These are phyloP conservation scores for Adoxophyes honmai DNA, from an alignment of 1,140 invertebrate genomes.

Conservation along the genomic window DNA sequence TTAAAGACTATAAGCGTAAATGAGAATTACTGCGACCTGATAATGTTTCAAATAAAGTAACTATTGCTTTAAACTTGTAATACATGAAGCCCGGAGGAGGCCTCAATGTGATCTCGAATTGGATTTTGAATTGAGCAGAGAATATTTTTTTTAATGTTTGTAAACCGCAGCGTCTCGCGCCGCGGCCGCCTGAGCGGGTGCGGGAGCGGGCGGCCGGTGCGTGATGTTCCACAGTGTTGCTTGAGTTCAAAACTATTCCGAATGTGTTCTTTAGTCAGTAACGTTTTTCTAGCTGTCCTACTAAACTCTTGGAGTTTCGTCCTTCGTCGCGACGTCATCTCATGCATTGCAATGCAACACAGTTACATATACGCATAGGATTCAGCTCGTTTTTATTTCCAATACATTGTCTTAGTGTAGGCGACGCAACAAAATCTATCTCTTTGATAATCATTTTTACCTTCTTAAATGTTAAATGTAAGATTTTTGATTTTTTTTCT, in stretches of 20 bases:
- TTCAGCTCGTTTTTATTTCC: neutral
- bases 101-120: conserved; percentile 70
- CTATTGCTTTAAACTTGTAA: conserved; percentile 61
- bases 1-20: conserved; percentile 27
- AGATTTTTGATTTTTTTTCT: conserved; percentile 39
- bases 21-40: conserved; percentile 49
- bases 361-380: neutral
- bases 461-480: conserved; percentile 24
- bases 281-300: neutral
- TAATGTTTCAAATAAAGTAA: conserved; percentile 48
- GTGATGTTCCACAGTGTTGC: neutral
- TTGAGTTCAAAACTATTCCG: neutral
- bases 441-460: conserved; percentile 20
- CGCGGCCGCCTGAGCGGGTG: too few species aligned
- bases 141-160: neutral
- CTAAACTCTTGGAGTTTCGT: neutral
- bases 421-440: conserved; percentile 6
- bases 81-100: conserved; percentile 57
- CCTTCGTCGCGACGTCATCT: neutral
- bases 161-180: too few species aligned
- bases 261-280: too few species aligned
- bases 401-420: too few species aligned
- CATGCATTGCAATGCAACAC: too few species aligned
- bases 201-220: neutral
- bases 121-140: conserved; percentile 42